Percentiles rank a stretch among this genome's conserved stretches.
These are phyloP conservation scores for Lanius ludovicianus DNA, from an alignment of 2,113 vertebrate genomes.

Conservation along the genomic window DNA sequence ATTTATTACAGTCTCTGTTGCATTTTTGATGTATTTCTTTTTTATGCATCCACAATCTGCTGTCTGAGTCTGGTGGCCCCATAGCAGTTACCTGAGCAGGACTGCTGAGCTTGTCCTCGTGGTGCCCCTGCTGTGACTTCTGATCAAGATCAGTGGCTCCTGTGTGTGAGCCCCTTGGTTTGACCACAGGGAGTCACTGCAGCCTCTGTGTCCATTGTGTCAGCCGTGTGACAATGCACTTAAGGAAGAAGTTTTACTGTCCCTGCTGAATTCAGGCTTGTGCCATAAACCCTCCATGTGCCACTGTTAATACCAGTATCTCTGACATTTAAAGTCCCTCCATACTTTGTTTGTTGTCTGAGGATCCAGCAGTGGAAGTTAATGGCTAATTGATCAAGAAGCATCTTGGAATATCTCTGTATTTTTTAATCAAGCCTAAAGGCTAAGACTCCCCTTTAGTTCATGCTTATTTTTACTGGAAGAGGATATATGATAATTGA, in stretches of 20 bases:
- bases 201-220: not conserved
- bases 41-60: not conserved
- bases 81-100: not conserved
- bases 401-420: not conserved
- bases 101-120: not conserved
- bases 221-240: not conserved
- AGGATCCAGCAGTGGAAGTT: not conserved
- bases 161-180: not conserved
- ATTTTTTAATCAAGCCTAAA: not conserved
- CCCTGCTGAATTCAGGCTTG: not conserved
- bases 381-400: constrained; percentile 8
- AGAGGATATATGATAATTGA: not conserved
- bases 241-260: not conserved
- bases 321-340: not conserved
- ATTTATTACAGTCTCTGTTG: not conserved
- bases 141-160: not conserved
- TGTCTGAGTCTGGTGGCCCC: not conserved
- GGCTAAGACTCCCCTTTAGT: not conserved
- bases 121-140: not conserved
- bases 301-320: not conserved
- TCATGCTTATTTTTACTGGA: not conserved
- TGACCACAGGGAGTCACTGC: constrained; percentile 39
- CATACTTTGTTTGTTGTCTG: not conserved
- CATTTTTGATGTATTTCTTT: not conserved
- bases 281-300: not conserved